Evolutionary conservation across 2,113 vertebrate genomes (phyloP).

Genomic region (Nerophis ophidion): DNA sequence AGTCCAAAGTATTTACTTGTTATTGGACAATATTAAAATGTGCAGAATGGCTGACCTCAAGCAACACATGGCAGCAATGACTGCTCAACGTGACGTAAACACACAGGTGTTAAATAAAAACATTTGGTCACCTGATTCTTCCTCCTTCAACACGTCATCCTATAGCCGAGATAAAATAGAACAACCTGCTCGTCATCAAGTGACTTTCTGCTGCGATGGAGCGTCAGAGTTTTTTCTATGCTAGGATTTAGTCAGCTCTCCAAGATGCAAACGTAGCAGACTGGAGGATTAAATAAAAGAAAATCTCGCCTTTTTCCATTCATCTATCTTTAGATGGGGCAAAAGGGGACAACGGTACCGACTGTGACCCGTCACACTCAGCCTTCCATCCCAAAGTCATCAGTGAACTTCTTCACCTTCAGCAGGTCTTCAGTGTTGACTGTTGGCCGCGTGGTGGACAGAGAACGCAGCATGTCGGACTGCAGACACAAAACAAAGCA

Average conservation of each 20-base stretch:
- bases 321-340: slow-evolving; percentile 4
- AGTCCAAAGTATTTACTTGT: not conserved
- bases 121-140: slow-evolving; percentile 14
- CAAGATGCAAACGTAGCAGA: slow-evolving; percentile 14
- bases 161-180: slow-evolving; percentile 26
- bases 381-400: slow-evolving; percentile 97
- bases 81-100: not conserved
- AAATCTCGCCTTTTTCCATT: not conserved
- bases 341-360: not conserved
- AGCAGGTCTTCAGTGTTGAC: slow-evolving; percentile 90
- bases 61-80: not conserved
- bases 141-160: slow-evolving; percentile 32
- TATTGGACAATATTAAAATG: not conserved
- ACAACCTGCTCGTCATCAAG: not conserved
- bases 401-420: slow-evolving; percentile 96
- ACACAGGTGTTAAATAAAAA: slow-evolving; percentile 4
- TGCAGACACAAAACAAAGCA: slow-evolving; percentile 43
- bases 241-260: slow-evolving; percentile 26
- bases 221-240: slow-evolving; percentile 17
- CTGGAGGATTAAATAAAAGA: not conserved
- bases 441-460: slow-evolving; percentile 91
- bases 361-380: slow-evolving; percentile 51
- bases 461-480: slow-evolving; percentile 94
- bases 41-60: not conserved
- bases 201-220: too few species aligned